These are phyloP conservation scores for Anastatus disparis DNA, from an alignment of 1,140 invertebrate species.

Conservation along the genomic window DNA sequence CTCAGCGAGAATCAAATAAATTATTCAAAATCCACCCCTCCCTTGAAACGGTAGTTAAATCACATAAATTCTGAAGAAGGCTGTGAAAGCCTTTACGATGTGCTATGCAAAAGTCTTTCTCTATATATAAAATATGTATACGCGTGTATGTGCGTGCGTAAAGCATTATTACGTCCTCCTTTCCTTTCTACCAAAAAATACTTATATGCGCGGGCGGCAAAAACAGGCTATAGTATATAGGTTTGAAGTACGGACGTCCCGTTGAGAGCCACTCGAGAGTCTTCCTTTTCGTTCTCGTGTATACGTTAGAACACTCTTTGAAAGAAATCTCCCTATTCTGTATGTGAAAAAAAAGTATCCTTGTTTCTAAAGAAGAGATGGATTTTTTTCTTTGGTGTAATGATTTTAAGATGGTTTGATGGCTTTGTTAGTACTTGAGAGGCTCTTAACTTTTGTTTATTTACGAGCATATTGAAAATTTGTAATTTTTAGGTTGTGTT, in stretches of 20 bases:
- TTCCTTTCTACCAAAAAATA: too few species aligned
- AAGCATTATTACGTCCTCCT: slow-evolving; percentile 18
- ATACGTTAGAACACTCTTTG: too few species aligned
- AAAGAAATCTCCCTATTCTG: too few species aligned
- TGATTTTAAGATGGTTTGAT: neutral
- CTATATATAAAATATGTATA: too few species aligned
- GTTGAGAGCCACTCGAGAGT: slow-evolving; percentile 57
- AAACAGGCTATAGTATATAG: too few species aligned
- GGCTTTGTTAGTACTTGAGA: neutral
- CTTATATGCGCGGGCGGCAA: too few species aligned
- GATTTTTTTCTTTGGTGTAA: too few species aligned
- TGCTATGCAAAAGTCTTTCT: slow-evolving; percentile 43
- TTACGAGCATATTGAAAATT: too few species aligned
- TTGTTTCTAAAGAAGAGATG: too few species aligned
- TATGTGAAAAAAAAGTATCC: too few species aligned
- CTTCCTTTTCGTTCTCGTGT: too few species aligned
- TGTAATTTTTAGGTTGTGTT: too few species aligned
- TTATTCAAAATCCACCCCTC: slow-evolving; percentile 20
- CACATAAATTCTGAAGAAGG: slow-evolving; percentile 24
- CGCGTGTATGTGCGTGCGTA: neutral
- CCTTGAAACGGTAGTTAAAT: slow-evolving; percentile 36
- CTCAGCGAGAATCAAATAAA: slow-evolving; percentile 12
- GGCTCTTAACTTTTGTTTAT: neutral
- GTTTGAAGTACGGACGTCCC: slow-evolving; percentile 52
- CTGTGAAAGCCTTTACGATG: slow-evolving; percentile 33